Conservation (phyloP, 2,888 invertebrate genomes). For the Ferrisia virgata region DNA sequence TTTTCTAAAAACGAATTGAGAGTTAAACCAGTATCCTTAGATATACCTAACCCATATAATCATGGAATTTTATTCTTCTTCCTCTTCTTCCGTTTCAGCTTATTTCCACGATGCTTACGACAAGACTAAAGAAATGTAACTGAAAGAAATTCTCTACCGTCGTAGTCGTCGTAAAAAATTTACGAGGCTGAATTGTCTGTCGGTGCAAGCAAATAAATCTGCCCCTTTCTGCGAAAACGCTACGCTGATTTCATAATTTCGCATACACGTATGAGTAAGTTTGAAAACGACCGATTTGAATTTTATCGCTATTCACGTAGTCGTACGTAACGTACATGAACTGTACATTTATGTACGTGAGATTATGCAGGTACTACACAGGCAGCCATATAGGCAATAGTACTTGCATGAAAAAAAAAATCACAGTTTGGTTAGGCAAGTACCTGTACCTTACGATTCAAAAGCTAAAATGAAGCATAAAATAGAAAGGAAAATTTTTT, state of each 20-base stretch:
- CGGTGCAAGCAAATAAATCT: not conserved
- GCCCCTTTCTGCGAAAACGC: not conserved
- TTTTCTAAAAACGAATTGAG: not conserved
- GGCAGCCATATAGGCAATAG: too few species aligned
- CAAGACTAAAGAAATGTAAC: not conserved
- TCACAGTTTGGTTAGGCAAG: too few species aligned
- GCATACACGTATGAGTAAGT: not conserved
- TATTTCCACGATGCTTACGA: not conserved
- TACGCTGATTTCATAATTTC: not conserved
- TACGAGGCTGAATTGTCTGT: not conserved
- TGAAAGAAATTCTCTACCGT: not conserved
- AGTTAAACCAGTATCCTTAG: too few species aligned
- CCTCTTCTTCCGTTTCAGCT: not conserved
- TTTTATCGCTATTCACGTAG: not conserved
- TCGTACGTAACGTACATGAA: not conserved
- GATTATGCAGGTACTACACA: too few species aligned
- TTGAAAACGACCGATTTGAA: not conserved
- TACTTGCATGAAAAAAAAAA: too few species aligned
- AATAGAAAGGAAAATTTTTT: too few species aligned
- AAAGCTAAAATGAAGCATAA: too few species aligned
- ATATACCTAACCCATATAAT: too few species aligned
- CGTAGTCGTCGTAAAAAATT: not conserved
- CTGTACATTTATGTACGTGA: not conserved
- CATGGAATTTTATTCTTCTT: not conserved
- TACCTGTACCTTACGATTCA: too few species aligned